Conservation (phyloP, 2,888 invertebrate genomes). For the Lottia gigantea region DNA sequence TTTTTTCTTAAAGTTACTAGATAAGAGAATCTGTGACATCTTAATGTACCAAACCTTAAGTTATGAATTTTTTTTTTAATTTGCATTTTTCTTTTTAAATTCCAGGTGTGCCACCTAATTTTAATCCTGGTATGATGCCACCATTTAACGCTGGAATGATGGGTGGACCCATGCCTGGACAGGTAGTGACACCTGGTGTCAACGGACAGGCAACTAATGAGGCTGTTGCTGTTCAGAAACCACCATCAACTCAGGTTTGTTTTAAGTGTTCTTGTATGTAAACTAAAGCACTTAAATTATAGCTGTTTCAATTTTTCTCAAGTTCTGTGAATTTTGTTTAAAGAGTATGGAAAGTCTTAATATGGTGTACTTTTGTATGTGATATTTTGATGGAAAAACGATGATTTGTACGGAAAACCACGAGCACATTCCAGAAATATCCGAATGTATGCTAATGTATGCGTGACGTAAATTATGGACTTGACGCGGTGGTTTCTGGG, state of each 20-base stretch:
- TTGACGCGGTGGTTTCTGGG: too few species aligned
- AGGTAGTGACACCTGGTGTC: constrained; percentile 23
- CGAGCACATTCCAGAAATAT: too few species aligned
- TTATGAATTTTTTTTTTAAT: not conserved
- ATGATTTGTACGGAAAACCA: too few species aligned
- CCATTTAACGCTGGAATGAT: constrained; percentile 29
- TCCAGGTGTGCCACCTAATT: constrained; percentile 44
- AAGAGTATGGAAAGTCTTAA: too few species aligned
- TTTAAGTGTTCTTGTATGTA: not conserved
- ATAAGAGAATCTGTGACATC: too few species aligned
- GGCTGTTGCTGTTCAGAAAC: constrained; percentile 45
- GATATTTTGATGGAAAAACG: too few species aligned
- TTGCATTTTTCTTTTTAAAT: not conserved
- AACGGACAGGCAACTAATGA: constrained; percentile 23
- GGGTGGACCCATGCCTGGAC: constrained; percentile 12
- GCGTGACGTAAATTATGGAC: too few species aligned
- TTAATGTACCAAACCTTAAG: not conserved
- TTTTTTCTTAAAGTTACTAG: too few species aligned
- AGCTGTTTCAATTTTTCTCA: not conserved
- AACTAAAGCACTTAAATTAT: not conserved
- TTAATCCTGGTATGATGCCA: constrained; percentile 52
- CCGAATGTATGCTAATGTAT: too few species aligned
- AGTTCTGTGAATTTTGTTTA: too few species aligned
- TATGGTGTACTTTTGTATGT: too few species aligned
- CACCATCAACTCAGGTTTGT: constrained; percentile 47